A percentile compares a stretch with the other conserved stretches of the same genome.
phyloP scores from a whole-genome alignment of 2,797 vertebrate species.

The Channallabes apus region DNA sequence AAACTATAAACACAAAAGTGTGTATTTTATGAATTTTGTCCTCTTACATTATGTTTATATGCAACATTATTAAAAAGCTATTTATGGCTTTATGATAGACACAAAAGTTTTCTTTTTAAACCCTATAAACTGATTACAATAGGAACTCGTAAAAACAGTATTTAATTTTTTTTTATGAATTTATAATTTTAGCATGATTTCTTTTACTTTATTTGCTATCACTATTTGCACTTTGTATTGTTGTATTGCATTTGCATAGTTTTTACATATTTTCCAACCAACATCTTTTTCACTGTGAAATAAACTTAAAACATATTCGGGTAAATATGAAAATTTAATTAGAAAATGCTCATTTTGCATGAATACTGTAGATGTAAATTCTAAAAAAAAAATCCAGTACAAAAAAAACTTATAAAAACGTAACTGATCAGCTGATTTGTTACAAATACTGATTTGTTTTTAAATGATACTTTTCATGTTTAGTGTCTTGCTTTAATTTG shows the following conservation, averaged over 20 bases:
- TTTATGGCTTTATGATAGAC: not conserved
- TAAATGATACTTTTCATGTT: too few species aligned
- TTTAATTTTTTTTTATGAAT: not conserved
- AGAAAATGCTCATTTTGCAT: not conserved
- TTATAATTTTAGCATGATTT: too few species aligned
- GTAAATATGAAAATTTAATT: not conserved
- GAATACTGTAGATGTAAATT: not conserved
- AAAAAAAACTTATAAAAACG: not conserved
- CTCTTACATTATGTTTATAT: too few species aligned
- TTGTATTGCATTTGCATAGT: too few species aligned
- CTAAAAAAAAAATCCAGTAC: not conserved
- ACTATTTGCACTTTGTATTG: not conserved
- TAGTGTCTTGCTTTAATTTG: not conserved
- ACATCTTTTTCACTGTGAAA: not conserved
- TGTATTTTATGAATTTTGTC: not conserved
- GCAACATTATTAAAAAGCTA: not conserved
- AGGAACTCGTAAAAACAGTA: not conserved
- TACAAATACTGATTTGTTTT: not conserved
- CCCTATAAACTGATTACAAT: not conserved
- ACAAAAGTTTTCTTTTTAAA: not conserved
- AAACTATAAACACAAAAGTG: not conserved
- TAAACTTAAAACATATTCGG: not conserved
- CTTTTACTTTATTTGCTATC: not conserved
- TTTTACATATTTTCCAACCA: not conserved
- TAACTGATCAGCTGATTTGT: not conserved